Conservation (phyloP, 2,797 vertebrate species). For the Capromys pilorides region DNA sequence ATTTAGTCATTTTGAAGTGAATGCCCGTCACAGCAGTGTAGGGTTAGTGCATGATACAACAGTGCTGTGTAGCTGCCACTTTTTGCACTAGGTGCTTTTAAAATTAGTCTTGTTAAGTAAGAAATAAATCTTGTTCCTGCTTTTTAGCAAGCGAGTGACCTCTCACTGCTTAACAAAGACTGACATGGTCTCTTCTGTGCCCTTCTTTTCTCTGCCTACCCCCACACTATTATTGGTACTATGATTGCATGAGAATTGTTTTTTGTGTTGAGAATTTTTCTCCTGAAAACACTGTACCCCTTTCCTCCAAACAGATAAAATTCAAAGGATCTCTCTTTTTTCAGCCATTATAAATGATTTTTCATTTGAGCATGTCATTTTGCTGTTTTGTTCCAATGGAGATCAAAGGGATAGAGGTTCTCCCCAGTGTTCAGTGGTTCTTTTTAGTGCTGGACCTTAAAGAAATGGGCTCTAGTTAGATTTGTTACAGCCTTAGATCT, state of each 20-base stretch:
- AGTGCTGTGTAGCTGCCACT: neutral
- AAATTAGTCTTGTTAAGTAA: conserved; percentile 45
- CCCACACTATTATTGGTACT: conserved; percentile 6
- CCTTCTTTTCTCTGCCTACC: neutral
- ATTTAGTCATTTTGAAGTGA: conserved; percentile 27
- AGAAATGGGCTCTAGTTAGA: conserved; percentile 83
- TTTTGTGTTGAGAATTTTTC: conserved; percentile 74
- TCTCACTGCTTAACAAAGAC: neutral
- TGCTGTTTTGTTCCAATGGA: conserved; percentile 80
- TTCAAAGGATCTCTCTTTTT: conserved; percentile 73
- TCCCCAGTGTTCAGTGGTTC: conserved; percentile 69
- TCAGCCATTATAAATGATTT: conserved; percentile 81
- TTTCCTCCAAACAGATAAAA: conserved; percentile 66
- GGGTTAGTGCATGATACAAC: neutral
- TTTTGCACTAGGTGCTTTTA: conserved; percentile 11
- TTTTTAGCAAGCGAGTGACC: neutral
- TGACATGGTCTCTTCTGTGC: neutral
- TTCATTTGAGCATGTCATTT: conserved; percentile 81
- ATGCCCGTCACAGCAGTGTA: neutral
- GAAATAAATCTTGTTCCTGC: neutral
- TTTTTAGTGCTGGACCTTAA: conserved; percentile 80
- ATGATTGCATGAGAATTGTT: conserved; percentile 52
- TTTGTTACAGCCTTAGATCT: conserved; percentile 84
- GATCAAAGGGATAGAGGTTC: conserved; percentile 83
- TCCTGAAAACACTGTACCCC: neutral